Base-by-base conservation (phyloP, 2,797 vertebrate species). In the Chelidonichthys spinosus region DNA sequence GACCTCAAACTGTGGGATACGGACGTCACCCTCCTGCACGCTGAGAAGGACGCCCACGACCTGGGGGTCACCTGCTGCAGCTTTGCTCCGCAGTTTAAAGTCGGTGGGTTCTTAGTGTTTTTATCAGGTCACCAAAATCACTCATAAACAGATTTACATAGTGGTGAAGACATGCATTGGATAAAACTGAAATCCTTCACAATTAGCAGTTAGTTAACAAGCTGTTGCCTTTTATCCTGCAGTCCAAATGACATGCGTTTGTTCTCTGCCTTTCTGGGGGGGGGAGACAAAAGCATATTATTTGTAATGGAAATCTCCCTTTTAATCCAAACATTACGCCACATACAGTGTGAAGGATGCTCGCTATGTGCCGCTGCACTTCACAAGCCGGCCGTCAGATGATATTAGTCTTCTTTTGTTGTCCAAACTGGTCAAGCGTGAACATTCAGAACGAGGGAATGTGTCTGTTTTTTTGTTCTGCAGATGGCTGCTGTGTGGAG, bases 21-120 rank as follows among this genome's bases (percentile, higher is more conserved):
- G 78, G 92, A 93, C 74, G 83, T 95, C 91, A 91, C 87, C 60
- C 95, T 94, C 75, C 89, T 96, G 36, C 79, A 67, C 63, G 92
- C 86, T 53, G 91, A 95, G 86, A 97, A 95, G 89, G 80, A 92
- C 17, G 95, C 95, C 5, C 96, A 97, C 7, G 96, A 97, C 90
- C 94, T 97, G 81, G 97, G 97, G 0, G 94, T 98, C 77, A 94
- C 95, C 82, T 97, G 96, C 91, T 97, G 96, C 80, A 91, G 94
- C 87, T 95, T 96, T 73, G 94, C 96, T 62, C 89, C 94, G 36
- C 92, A 91, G 60, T 90, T 86, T 35, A 43, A 68, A 37, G 64
- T 86, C 0, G 94, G 96, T 97, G 83, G 92, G 96, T 49, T 25
- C 3, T 10, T 7, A 11, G 42, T 67, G 7, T 6, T 37, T 59